Evolutionary conservation across 2,888 invertebrate species (phyloP), one percentile per base, ranked within the genome.

Genomic region (Eurois occulta): DNA sequence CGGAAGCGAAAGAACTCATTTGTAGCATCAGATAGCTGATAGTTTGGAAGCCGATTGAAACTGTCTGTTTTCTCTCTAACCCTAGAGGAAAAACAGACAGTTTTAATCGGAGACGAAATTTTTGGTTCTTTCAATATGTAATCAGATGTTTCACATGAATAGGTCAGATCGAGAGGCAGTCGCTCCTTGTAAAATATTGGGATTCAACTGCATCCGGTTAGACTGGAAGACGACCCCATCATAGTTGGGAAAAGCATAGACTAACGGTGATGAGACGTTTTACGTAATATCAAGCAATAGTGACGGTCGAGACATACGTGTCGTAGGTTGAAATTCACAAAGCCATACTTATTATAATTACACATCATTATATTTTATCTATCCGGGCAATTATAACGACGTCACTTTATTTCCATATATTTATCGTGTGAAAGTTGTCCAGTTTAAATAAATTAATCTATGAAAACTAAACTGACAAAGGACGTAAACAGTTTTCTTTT

Each of bases 1-100:
- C 74, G 78, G 72, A 85, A 75, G 58, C 68, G 55, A 85, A 83
- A 75, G 69, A 85, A 85, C 74, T 81, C 74, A 85, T 85, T 84
- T 85, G 75, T 72, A 70, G 65, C 60, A 41, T 18, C 71, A 78
- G 55, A 81, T 62, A 74, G 48, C 67, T 72, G 41, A 69, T 75
- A 84, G 67, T 68, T 80, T 52, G 24, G 7, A 77, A 75, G 48
- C 65, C 32, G 21, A 64, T 41, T 68, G 62, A 35, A 58, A 52
- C 52, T 68, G 46, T 60, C 35, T 52, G 16, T 48, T 41, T 74
- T 77, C 58, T 21, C 10, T 64, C 13, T 46, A 32, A n/a, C n/a
- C n/a, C n/a, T n/a, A n/a, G n/a, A n/a, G n/a, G n/a, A n/a, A n/a
- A n/a, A n/a, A n/a, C n/a, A n/a, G n/a, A n/a, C n/a, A n/a, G n/a